Conservation (phyloP, 2,113 vertebrate species). For the Chaetodon trifascialis region DNA sequence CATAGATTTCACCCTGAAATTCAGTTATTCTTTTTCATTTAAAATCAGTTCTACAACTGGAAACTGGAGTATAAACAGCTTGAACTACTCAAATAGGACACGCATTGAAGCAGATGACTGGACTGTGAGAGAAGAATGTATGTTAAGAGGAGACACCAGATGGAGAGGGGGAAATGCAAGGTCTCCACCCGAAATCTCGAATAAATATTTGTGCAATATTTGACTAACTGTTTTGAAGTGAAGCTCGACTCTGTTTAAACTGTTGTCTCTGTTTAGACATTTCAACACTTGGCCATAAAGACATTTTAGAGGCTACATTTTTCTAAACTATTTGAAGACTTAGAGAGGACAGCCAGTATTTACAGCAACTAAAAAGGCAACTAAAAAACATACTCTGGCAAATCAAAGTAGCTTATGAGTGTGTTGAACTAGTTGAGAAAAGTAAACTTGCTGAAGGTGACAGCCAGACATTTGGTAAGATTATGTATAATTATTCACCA, state of each 20-base stretch:
- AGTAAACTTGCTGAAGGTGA: constrained; percentile 10
- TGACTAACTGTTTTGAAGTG: not conserved
- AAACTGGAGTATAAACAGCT: not conserved
- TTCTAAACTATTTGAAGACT: not conserved
- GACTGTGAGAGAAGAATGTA: not conserved
- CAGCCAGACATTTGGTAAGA: constrained; percentile 14
- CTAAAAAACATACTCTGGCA: not conserved
- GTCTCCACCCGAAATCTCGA: not conserved
- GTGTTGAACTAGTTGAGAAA: not conserved
- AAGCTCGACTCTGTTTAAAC: constrained; percentile 3
- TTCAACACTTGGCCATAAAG: constrained; percentile 3
- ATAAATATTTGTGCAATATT: constrained; percentile 47
- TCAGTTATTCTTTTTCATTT: not conserved
- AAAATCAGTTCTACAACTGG: not conserved
- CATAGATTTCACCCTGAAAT: not conserved
- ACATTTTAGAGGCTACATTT: not conserved
- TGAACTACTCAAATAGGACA: not conserved
- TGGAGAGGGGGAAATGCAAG: not conserved
- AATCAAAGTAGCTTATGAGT: not conserved
- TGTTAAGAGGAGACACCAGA: not conserved
- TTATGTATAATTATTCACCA: constrained; percentile 16
- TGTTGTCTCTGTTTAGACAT: not conserved
- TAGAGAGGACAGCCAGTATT: not conserved
- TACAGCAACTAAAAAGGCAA: not conserved
- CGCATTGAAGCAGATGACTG: not conserved